Percentiles rank a stretch among this genome's conserved stretches.
These are phyloP conservation scores for Microcebus tavaratra DNA, from an alignment of 2,113 vertebrate species.

Conservation along the genomic window DNA sequence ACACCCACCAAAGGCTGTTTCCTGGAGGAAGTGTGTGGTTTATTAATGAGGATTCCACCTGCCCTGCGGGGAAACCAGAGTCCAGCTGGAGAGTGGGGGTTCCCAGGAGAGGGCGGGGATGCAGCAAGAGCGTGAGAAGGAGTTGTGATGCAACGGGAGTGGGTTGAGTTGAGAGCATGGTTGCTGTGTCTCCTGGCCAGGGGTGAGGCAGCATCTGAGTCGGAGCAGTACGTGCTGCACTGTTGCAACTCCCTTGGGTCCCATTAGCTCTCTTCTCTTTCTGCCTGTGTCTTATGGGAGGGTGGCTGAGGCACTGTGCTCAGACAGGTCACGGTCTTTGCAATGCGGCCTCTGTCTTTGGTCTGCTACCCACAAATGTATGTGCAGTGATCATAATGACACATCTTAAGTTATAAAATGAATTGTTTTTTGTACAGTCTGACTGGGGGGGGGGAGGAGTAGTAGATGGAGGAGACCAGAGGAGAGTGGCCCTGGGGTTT, in stretches of 20 bases:
- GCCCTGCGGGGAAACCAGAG: neutral
- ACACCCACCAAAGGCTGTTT: neutral
- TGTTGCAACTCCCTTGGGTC: neutral
- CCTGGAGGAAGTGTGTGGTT: neutral
- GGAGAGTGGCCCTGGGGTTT: neutral
- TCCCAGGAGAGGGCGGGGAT: neutral
- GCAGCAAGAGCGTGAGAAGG: neutral
- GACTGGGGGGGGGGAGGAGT: too few relatives aligned
- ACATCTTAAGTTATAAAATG: neutral
- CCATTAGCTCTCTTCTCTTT: neutral
- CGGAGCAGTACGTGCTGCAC: rapidly evolving
- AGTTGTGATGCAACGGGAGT: neutral
- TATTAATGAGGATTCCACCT: conserved; percentile 14
- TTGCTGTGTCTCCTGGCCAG: neutral
- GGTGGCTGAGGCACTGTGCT: neutral
- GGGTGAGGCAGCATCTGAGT: neutral
- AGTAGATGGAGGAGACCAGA: neutral
- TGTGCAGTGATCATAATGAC: neutral
- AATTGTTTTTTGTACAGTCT: neutral
- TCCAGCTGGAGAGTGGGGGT: neutral
- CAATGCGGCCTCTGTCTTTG: neutral
- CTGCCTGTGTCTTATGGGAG: neutral
- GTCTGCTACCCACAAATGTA: neutral
- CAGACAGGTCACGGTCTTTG: neutral
- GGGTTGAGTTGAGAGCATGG: neutral